Percentiles rank a stretch among this genome's conserved stretches.
These are phyloP conservation scores for Psephotus haematonotus DNA, from an alignment of 2,113 vertebrate genomes.

Conservation along the genomic window DNA sequence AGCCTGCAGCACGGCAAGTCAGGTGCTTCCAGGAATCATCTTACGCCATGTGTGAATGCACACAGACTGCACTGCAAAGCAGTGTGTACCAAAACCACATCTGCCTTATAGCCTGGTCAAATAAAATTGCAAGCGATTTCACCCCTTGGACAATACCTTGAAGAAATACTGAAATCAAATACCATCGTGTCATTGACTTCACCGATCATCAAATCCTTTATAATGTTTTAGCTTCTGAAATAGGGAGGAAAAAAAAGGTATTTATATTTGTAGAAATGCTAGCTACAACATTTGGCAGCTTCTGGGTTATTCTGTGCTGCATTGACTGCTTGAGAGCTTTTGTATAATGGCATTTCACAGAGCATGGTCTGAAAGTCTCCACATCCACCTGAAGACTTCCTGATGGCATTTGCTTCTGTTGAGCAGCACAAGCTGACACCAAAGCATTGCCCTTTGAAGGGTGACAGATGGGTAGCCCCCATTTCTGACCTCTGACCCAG, in stretches of 20 bases:
- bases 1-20: not conserved
- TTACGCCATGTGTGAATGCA: not conserved
- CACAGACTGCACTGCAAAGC: not conserved
- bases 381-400: not conserved
- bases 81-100: not conserved
- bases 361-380: not conserved
- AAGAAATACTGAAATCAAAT: not conserved
- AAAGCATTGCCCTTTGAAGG: not conserved
- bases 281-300: not conserved
- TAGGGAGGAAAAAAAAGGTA: not conserved
- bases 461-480: not conserved
- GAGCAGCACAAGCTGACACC: not conserved
- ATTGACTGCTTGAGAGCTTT: not conserved
- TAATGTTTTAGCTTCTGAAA: not conserved
- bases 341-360: not conserved
- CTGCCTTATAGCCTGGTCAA: not conserved
- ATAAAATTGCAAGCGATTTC: not conserved
- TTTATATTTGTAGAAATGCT: not conserved
- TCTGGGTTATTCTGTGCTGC: not conserved
- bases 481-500: not conserved
- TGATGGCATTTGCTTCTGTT: not conserved
- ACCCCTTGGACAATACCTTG: not conserved
- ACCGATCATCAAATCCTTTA: not conserved
- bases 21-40: not conserved
- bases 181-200: not conserved